Base-by-base conservation (phyloP, 37 sponge, comb jelly and placozoan species). In the Diacarnus erythraeanus region DNA sequence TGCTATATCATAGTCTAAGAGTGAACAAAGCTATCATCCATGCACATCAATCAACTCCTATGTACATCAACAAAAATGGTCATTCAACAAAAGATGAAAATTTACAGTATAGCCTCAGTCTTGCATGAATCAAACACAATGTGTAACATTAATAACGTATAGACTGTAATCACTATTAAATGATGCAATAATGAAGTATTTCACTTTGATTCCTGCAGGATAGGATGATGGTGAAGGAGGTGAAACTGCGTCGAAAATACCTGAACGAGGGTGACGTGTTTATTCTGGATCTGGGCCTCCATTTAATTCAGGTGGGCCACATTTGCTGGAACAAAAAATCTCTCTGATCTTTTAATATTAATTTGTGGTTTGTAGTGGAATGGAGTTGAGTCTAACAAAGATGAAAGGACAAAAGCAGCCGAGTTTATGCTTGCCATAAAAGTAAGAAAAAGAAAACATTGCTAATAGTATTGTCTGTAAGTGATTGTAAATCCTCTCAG, bases 331-430 rank as follows among this genome's bases (percentile, higher is more conserved):
- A n/a, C n/a, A n/a, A n/a, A n/a, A n/a, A n/a, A n/a, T n/a, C n/a
- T n/a, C 64, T 23, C 8, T 63, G 64, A 63, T 69, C 10, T 37
- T 4, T 17, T 12, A 21, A 31, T 69, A 8, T 8, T 33, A 21
- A 36, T 69, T 21, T 69, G 21, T 15, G 4, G 25, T n/a, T 6
- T 42, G 0, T 83, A 96, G 89, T 98, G 94, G 92, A 90, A 93
- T 59, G 99, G 99, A 15, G 86, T 79, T 41, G 91, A 88, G 1
- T 86, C 87, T 74, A 98, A 98, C 82, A 98, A 98, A 78, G 97
- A 98, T 75, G 99, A 98, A 84, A 90, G 87, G 76, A 84, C 91
- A 80, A 98, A 91, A 77, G 99, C 92, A 25, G 82, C 86, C 18
- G 96, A 98, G 74, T 93, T 72, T 70, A 57, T 91, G 0, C 91